A percentile compares a stretch with the other conserved stretches of the same genome.
Evolutionary conservation across 2,113 vertebrate species (phyloP).

Genomic region (Aleadryas rufinucha): DNA sequence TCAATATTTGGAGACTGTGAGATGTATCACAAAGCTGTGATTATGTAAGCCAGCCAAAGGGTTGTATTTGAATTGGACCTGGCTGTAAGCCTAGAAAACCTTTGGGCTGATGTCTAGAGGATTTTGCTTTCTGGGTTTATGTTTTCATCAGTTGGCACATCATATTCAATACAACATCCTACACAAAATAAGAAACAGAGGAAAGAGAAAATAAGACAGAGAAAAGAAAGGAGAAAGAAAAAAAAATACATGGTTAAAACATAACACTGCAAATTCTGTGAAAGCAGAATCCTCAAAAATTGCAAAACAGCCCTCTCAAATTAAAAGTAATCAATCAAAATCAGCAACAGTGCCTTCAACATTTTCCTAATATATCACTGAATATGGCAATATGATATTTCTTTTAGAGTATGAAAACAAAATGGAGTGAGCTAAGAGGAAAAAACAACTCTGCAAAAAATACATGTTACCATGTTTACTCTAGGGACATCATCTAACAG

Average conservation of each 20-base stretch:
- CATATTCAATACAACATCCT: background rate
- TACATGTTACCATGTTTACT: background rate
- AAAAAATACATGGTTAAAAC: background rate
- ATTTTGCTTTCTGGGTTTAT: slow-evolving; percentile 21
- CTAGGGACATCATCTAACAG: background rate
- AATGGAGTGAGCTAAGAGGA: background rate
- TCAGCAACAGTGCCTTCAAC: background rate
- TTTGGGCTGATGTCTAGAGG: background rate
- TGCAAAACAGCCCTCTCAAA: background rate
- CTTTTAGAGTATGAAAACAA: background rate
- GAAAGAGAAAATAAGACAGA: background rate
- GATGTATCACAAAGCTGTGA: slow-evolving; percentile 19
- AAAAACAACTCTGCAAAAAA: slow-evolving; percentile 20
- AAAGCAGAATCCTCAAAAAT: background rate
- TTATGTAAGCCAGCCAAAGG: slow-evolving; percentile 39
- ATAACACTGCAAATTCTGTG: background rate
- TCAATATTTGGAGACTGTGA: slow-evolving; percentile 44
- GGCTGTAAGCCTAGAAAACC: slow-evolving; percentile 40
- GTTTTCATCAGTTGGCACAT: slow-evolving; percentile 4
- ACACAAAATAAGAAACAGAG: background rate
- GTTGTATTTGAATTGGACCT: background rate
- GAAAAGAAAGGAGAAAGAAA: background rate
- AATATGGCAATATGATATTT: background rate
- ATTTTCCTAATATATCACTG: background rate
- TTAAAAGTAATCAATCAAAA: background rate